Conservation (phyloP, 2,113 vertebrate genomes). For the Noctilio leporinus region DNA sequence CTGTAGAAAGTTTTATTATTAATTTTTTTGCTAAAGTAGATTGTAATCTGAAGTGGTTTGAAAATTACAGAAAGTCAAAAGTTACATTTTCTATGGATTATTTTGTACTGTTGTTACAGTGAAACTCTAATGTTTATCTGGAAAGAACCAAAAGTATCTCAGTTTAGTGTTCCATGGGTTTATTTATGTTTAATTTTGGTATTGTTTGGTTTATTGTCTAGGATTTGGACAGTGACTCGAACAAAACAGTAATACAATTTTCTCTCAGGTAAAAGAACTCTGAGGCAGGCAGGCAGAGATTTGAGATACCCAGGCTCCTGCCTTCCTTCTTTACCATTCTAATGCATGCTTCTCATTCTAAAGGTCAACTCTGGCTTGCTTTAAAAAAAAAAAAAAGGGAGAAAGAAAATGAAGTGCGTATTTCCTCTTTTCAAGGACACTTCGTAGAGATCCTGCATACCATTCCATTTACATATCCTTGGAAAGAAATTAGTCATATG, state of each 20-base stretch:
- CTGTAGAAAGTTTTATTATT: neutral
- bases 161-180: neutral
- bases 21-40: neutral
- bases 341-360: neutral
- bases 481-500: neutral
- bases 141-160: neutral
- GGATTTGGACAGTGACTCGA: neutral
- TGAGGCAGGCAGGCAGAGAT: neutral
- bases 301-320: neutral
- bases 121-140: neutral
- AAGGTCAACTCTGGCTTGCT: neutral
- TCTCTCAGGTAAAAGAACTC: neutral
- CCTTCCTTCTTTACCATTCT: neutral
- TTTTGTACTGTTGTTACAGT: neutral
- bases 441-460: neutral
- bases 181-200: neutral
- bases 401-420: neutral
- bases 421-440: neutral
- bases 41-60: neutral
- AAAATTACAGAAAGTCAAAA: neutral
- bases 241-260: neutral
- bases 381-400: neutral
- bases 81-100: neutral
- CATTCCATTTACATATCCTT: neutral
- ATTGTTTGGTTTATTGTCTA: neutral